Conservation (phyloP, 1,140 invertebrate species). For the Rhyzopertha dominica region DNA sequence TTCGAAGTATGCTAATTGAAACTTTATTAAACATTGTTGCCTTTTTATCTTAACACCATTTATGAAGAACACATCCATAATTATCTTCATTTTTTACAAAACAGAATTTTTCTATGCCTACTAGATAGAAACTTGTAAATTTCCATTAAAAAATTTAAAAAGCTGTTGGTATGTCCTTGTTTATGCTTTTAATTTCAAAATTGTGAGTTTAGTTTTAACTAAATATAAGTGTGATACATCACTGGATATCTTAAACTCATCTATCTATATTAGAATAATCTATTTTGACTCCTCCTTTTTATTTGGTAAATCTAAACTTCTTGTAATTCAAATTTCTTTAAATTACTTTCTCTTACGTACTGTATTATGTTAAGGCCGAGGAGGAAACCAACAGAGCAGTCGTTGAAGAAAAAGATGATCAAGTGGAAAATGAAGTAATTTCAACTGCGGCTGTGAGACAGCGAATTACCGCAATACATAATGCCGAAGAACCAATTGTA, state of each 20-base stretch:
- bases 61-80: too few relatives aligned
- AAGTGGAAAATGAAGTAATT: conserved; percentile 9
- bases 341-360: conserved; percentile 3
- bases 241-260: too few relatives aligned
- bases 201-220: conserved; percentile 2
- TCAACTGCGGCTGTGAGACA: background rate
- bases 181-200: background rate
- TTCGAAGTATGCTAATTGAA: conserved; percentile 1
- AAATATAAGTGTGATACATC: background rate
- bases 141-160: too few relatives aligned
- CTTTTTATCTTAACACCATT: too few relatives aligned
- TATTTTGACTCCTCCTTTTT: too few relatives aligned
- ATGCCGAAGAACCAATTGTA: conserved; percentile 15
- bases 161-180: too few relatives aligned
- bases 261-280: too few relatives aligned
- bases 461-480: conserved; percentile 9
- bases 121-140: too few relatives aligned
- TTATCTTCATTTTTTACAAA: too few relatives aligned
- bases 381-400: conserved; percentile 30
- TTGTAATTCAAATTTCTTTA: conserved; percentile 4
- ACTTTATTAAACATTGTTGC: conserved; percentile 8
- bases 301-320: too few relatives aligned
- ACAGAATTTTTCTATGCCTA: too few relatives aligned
- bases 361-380: conserved; percentile 29
- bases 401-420: conserved; percentile 1